A percentile compares a stretch with the other conserved stretches of the same genome.
Conservation (phyloP, 2,797 vertebrate species). For the Alexandromys oeconomus region DNA sequence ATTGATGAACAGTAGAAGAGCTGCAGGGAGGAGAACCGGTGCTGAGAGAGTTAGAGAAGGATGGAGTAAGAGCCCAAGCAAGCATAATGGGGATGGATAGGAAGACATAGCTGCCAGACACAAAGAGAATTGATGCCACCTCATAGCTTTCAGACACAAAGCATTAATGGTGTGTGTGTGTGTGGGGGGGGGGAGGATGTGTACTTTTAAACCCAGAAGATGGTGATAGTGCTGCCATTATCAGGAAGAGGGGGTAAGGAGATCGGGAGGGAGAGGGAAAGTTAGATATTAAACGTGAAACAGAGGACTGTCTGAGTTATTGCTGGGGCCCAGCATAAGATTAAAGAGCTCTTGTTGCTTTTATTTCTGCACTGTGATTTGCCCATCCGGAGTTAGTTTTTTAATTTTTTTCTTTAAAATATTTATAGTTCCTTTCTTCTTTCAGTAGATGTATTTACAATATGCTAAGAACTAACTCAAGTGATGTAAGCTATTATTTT, state of each 20-base stretch:
- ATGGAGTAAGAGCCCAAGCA: neutral
- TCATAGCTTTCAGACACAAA: neutral
- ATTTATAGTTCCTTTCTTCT: neutral
- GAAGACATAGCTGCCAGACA: neutral
- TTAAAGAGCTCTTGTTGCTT: neutral
- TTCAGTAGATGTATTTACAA: neutral
- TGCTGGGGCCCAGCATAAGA: neutral
- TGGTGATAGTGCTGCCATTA: too few relatives aligned
- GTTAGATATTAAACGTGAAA: neutral
- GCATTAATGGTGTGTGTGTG: too few relatives aligned
- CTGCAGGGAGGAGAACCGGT: neutral
- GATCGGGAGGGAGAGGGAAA: neutral
- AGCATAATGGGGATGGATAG: neutral
- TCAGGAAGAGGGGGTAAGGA: neutral
- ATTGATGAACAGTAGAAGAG: neutral
- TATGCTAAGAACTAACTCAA: neutral
- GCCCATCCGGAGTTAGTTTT: neutral
- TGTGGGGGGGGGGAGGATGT: neutral
- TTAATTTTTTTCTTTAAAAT: neutral
- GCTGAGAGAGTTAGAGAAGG: neutral
- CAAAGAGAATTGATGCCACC: neutral
- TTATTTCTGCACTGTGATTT: neutral
- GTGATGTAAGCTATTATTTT: neutral
- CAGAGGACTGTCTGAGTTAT: neutral
- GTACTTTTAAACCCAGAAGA: slow-evolving; percentile 16